Evolutionary conservation across 1,140 invertebrate genomes (phyloP).

Genomic region (Planococcus citri): DNA sequence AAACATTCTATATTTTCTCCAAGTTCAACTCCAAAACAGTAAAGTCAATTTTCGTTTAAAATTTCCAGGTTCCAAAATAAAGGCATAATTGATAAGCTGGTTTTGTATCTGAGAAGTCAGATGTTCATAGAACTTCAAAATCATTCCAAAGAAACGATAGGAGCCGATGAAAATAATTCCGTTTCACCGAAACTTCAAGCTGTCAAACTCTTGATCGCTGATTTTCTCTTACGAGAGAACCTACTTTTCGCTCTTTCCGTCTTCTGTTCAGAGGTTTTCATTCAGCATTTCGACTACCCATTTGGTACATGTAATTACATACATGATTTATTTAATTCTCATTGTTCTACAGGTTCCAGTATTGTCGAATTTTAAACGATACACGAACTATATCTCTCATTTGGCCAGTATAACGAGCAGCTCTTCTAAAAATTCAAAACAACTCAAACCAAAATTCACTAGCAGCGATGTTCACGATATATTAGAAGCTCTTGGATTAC

Average conservation of each 20-base stretch:
- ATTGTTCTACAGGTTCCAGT: background rate
- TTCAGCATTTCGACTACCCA: background rate
- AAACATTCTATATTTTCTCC: background rate
- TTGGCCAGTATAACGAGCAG: background rate
- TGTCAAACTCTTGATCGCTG: background rate
- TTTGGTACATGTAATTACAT: no score
- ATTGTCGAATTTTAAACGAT: background rate
- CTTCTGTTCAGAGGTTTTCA: background rate
- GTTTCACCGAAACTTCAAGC: background rate
- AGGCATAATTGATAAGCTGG: background rate
- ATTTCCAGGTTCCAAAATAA: constrained; percentile 8
- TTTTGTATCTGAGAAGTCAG: background rate
- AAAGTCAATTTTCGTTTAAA: background rate
- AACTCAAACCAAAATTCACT: background rate
- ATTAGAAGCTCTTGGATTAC: background rate
- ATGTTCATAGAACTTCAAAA: constrained; percentile 13
- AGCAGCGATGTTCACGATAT: background rate
- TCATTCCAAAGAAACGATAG: background rate
- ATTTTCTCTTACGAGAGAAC: background rate
- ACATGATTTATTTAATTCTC: background rate
- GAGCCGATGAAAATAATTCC: background rate
- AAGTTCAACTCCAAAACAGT: no score
- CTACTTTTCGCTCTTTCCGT: background rate
- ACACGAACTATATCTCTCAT: background rate
- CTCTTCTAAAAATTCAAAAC: background rate